phyloP scores from a whole-genome alignment of 2,113 vertebrate genomes.

The Athene noctua region DNA sequence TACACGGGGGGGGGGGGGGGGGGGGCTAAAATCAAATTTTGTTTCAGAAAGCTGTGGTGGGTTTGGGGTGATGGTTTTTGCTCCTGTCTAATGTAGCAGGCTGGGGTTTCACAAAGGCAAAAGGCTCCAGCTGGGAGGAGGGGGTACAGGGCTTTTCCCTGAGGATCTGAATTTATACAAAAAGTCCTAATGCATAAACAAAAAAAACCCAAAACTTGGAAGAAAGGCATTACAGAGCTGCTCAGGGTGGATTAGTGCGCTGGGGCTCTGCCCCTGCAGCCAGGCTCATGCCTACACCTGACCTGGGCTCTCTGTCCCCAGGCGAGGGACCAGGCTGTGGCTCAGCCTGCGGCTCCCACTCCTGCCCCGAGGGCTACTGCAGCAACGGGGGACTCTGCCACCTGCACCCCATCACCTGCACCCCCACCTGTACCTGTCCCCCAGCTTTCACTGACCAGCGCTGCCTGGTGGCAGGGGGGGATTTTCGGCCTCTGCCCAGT shows the following conservation, averaged over 20 bases:
- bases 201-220: neutral
- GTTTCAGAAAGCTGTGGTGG: neutral
- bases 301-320: neutral
- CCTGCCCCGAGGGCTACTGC: slow-evolving; percentile 36
- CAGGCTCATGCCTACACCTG: neutral
- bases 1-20: too few relatives aligned
- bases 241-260: neutral
- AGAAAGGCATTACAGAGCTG: neutral
- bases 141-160: neutral
- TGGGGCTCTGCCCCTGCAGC: neutral
- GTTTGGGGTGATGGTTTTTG: neutral
- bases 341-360: neutral
- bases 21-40: neutral
- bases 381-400: neutral
- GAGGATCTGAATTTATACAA: neutral
- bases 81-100: neutral
- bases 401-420: neutral
- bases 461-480: slow-evolving; percentile 39
- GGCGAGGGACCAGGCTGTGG: neutral
- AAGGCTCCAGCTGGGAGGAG: neutral
- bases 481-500: neutral
- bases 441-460: neutral
- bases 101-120: neutral
- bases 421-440: neutral
- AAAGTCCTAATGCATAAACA: accelerated